A percentile compares a stretch with the other conserved stretches of the same genome.
Evolutionary conservation across 2,888 invertebrate genomes (phyloP).

Genomic region (Drosophila mimica): DNA sequence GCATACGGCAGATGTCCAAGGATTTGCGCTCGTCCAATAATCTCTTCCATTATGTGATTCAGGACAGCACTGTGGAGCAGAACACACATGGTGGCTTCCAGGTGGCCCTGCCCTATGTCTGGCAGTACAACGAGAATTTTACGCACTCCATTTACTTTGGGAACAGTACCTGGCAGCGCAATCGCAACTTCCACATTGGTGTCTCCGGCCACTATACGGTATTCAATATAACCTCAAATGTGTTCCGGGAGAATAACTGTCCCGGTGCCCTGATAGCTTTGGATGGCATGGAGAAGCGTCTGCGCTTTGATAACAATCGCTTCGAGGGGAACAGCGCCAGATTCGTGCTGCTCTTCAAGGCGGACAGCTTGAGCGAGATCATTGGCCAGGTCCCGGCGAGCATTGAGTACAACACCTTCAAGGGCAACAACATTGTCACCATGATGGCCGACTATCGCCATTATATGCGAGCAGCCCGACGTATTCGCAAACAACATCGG

Average conservation of each 20-base stretch:
- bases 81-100: conserved; percentile 94
- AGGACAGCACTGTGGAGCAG: conserved; percentile 93
- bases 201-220: conserved; percentile 97
- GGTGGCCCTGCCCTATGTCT: conserved; percentile 95
- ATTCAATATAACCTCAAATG: conserved; percentile 93
- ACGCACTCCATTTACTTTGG: conserved; percentile 95
- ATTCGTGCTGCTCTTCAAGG: conserved; percentile 94
- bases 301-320: conserved; percentile 92
- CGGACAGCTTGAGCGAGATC: conserved; percentile 97
- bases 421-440: conserved; percentile 87
- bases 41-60: conserved; percentile 96
- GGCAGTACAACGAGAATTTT: conserved; percentile 97
- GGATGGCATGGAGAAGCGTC: conserved; percentile 98
- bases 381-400: conserved; percentile 93
- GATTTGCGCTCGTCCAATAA: conserved; percentile 98
- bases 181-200: conserved; percentile 92
- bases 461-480: conserved; percentile 58
- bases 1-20: conserved; percentile 95
- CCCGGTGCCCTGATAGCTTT: conserved; percentile 91
- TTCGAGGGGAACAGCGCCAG: conserved; percentile 92
- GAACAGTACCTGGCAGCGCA: conserved; percentile 94
- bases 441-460: conserved; percentile 75
- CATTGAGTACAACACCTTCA: conserved; percentile 92
- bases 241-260: conserved; percentile 94
- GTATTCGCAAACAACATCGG: conserved; percentile 61